A percentile compares a stretch with the other conserved stretches of the same genome.
phyloP scores from a whole-genome alignment of 2,113 vertebrate genomes.

The Empidonax traillii region DNA sequence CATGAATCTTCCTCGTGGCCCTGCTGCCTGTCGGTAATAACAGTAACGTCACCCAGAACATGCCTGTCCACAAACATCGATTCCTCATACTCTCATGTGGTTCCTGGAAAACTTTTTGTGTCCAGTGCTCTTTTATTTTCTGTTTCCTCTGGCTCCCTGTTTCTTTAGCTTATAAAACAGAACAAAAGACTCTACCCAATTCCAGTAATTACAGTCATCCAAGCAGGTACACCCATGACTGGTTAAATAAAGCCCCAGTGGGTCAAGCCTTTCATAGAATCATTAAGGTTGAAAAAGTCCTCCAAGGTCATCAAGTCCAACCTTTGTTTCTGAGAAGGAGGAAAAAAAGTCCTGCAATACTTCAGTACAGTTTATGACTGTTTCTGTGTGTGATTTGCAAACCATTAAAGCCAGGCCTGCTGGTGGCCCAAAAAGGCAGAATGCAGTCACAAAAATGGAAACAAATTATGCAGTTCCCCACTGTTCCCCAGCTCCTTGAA shows the following conservation, averaged over 20 bases:
- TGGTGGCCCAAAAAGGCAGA: neutral
- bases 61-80: neutral
- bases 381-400: neutral
- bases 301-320: neutral
- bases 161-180: neutral
- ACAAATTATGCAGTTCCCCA: neutral
- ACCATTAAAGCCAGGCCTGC: neutral
- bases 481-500: neutral
- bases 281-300: neutral
- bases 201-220: constrained; percentile 8
- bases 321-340: constrained; percentile 10
- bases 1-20: neutral
- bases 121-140: neutral
- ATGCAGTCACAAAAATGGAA: neutral
- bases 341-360: neutral
- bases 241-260: neutral
- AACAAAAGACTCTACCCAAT: neutral
- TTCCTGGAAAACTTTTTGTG: neutral
- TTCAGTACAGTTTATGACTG: neutral
- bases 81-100: neutral
- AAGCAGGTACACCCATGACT: neutral
- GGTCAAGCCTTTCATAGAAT: neutral
- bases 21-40: neutral
- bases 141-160: neutral
- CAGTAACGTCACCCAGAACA: neutral